phyloP scores from a whole-genome alignment of 1,140 invertebrate species.

The Trinorchestia longiramus region DNA sequence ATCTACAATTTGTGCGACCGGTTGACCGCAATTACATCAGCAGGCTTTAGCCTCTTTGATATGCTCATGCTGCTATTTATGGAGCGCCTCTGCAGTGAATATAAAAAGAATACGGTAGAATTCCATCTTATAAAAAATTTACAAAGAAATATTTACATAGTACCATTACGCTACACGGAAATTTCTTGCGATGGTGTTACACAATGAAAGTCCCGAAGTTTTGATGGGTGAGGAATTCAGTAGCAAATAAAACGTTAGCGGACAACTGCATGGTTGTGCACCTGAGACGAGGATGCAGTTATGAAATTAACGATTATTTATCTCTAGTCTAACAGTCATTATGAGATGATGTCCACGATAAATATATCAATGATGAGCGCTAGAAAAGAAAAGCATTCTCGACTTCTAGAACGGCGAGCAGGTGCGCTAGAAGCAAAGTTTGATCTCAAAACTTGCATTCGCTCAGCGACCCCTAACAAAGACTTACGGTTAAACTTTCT shows the following conservation, averaged over 20 bases:
- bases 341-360: background rate
- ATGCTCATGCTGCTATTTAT: background rate
- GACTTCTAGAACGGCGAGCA: background rate
- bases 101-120: background rate
- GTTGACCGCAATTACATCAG: background rate
- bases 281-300: background rate
- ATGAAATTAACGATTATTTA: background rate
- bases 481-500: background rate
- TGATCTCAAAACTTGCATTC: background rate
- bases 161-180: background rate
- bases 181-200: background rate
- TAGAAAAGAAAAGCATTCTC: background rate
- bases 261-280: background rate
- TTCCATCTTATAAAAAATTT: background rate
- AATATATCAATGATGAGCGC: background rate
- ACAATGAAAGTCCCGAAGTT: background rate
- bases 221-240: background rate
- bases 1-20: background rate
- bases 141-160: background rate
- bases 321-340: background rate
- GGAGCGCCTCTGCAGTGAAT: background rate
- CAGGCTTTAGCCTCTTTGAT: background rate
- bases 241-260: background rate
- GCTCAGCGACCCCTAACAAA: background rate
- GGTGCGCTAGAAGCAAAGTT: background rate